A percentile compares a stretch with the other conserved stretches of the same genome.
Conservation (phyloP, 2,888 invertebrate genomes). For the Amiota minor region DNA sequence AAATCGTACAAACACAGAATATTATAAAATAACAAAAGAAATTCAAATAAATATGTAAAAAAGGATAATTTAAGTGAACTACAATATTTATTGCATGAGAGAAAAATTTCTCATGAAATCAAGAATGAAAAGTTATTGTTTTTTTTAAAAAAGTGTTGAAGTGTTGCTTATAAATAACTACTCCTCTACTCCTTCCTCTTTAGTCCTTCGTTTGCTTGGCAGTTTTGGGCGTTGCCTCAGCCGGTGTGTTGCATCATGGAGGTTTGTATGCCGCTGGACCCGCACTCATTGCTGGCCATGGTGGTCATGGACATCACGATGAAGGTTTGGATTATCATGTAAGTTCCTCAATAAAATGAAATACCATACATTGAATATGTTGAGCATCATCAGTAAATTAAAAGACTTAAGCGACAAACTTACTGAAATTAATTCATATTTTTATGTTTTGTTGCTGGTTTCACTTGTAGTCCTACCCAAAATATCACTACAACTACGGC, state of each 20-base stretch:
- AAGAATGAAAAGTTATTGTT: no score
- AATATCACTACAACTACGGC: slow-evolving; percentile 74
- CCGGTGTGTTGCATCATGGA: slow-evolving; percentile 70
- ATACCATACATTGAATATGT: not conserved
- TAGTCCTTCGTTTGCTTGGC: slow-evolving; percentile 73
- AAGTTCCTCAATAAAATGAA: slow-evolving; percentile 50
- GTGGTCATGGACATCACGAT: slow-evolving; percentile 62
- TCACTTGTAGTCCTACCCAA: slow-evolving; percentile 68
- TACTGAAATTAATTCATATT: not conserved
- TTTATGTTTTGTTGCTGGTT: slow-evolving; percentile 8
- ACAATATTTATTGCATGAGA: not conserved
- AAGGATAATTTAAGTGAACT: slow-evolving; percentile 13
- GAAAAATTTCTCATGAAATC: no score
- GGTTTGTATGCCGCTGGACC: slow-evolving; percentile 67
- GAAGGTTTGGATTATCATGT: slow-evolving; percentile 72
- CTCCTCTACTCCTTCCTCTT: slow-evolving; percentile 32
- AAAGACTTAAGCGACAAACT: slow-evolving; percentile 32
- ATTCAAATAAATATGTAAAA: not conserved
- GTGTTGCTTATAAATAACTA: not conserved
- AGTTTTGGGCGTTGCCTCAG: slow-evolving; percentile 72
- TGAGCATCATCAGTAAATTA: not conserved
- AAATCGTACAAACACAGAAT: no score
- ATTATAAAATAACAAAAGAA: not conserved
- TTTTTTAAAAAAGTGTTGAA: not conserved
- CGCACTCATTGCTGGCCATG: slow-evolving; percentile 60